Percentiles rank a stretch among this genome's conserved stretches.
Conservation (phyloP, 2,888 invertebrate genomes). For the Oscheius sp. region DNA sequence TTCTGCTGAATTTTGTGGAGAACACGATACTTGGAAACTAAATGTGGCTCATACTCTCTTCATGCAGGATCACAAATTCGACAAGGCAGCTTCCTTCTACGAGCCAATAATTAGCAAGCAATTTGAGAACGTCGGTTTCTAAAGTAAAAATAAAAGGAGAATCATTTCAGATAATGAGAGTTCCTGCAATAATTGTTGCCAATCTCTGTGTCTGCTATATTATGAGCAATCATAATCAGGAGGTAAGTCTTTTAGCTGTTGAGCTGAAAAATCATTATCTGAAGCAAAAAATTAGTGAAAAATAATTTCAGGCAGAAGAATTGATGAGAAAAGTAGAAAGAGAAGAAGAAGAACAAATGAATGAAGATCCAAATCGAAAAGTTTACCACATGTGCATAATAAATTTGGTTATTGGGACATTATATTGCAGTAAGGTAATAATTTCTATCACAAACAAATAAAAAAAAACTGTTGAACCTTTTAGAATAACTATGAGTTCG, state of each 20-base stretch:
- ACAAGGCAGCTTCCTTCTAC: slow-evolving; percentile 96
- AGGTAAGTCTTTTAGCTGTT: slow-evolving; percentile 75
- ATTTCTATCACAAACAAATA: slow-evolving; percentile 4
- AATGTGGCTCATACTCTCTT: slow-evolving; percentile 98
- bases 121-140: slow-evolving; percentile 80
- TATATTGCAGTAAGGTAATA: slow-evolving; percentile 89
- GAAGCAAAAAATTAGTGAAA: not conserved
- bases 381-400: slow-evolving; percentile 96
- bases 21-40: slow-evolving; percentile 94
- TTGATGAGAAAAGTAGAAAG: slow-evolving; percentile 98
- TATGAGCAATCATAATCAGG: slow-evolving; percentile 98
- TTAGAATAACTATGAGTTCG: slow-evolving; percentile 95
- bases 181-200: slow-evolving; percentile 96
- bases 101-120: slow-evolving; percentile 96
- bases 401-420: slow-evolving; percentile 95
- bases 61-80: slow-evolving; percentile 91
- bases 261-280: not conserved
- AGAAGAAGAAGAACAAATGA: slow-evolving; percentile 89
- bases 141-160: not conserved
- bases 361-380: slow-evolving; percentile 92
- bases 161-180: slow-evolving; percentile 80
- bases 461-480: slow-evolving; percentile 7
- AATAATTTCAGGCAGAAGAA: slow-evolving; percentile 51
- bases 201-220: slow-evolving; percentile 98
- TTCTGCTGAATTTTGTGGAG: slow-evolving; percentile 89